phyloP scores from a whole-genome alignment of 2,888 invertebrate species.

The Ferrisia virgata region DNA sequence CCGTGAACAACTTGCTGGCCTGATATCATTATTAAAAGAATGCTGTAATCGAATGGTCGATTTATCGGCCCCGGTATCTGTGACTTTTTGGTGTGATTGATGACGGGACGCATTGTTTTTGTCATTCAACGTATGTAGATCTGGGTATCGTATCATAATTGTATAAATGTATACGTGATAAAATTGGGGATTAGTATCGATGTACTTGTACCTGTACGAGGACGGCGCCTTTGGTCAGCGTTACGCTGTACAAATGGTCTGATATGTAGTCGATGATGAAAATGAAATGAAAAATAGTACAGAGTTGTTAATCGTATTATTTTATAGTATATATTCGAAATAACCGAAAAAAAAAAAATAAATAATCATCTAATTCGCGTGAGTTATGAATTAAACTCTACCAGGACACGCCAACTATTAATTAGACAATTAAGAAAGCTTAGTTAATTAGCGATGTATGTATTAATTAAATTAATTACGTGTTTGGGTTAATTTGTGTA shows the following conservation, averaged over 20 bases:
- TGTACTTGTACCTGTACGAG: not conserved
- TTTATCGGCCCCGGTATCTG: not conserved
- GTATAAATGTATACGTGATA: too few species aligned
- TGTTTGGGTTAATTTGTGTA: not conserved
- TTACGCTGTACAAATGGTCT: not conserved
- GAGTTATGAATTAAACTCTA: not conserved
- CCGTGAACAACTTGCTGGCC: not conserved
- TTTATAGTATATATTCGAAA: not conserved
- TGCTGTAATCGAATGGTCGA: not conserved
- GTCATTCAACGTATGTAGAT: not conserved
- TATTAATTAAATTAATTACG: constrained; percentile 10
- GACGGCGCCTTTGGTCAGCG: not conserved
- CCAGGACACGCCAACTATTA: constrained; percentile 11
- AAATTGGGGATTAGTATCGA: not conserved
- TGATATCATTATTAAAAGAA: constrained; percentile 24
- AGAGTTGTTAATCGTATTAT: too few species aligned
- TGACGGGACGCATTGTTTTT: not conserved
- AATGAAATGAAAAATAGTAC: not conserved
- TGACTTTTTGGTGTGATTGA: not conserved
- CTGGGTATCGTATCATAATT: too few species aligned
- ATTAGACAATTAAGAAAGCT: constrained; percentile 11
- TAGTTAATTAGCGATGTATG: not conserved
- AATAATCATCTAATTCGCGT: not conserved
- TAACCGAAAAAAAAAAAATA: not conserved
- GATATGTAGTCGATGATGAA: not conserved